Evolutionary conservation across 2,888 invertebrate genomes (phyloP).

Genomic region (Rhagonycha fulva): DNA sequence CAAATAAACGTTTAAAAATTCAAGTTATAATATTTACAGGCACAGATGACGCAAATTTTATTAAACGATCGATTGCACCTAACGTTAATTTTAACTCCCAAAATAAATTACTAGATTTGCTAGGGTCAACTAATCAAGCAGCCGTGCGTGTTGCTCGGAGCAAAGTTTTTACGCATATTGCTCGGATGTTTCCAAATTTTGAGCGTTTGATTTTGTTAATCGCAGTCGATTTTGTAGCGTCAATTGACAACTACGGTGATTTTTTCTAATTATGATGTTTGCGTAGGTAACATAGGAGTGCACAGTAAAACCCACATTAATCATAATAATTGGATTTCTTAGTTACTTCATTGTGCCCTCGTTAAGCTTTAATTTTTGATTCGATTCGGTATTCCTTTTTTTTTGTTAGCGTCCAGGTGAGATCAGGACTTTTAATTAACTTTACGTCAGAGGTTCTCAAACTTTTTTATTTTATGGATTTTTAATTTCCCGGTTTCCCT

Average conservation of each 20-base stretch:
- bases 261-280: neutral
- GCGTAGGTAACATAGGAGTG: neutral
- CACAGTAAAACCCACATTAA: neutral
- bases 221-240: neutral
- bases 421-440: neutral
- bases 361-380: neutral
- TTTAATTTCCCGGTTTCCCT: too few species aligned
- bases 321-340: neutral
- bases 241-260: neutral
- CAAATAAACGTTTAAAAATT: too few species aligned
- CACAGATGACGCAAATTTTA: too few species aligned
- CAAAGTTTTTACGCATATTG: too few species aligned
- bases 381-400: neutral
- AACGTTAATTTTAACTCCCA: too few species aligned
- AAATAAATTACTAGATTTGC: too few species aligned
- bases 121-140: too few species aligned
- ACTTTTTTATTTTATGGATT: neutral
- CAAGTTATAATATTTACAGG: too few species aligned
- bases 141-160: too few species aligned
- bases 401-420: neutral
- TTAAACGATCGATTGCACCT: too few species aligned
- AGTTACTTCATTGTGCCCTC: neutral
- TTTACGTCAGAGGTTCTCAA: neutral
- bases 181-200: too few species aligned
- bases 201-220: too few species aligned